phyloP scores from a whole-genome alignment of 2,888 invertebrate species.

The Ornithoptera alexandrae region DNA sequence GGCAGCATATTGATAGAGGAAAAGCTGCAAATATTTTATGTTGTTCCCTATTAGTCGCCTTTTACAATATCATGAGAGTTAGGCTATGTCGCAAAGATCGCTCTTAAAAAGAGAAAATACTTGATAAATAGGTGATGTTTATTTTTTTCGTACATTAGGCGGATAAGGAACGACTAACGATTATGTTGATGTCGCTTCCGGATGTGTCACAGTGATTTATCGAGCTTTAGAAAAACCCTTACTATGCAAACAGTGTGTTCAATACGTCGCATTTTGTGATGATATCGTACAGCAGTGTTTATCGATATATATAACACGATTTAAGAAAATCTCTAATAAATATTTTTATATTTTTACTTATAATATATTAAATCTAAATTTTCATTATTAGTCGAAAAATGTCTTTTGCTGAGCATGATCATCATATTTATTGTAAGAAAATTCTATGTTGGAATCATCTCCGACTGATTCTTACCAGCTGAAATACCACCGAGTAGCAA shows the following conservation, averaged over 20 bases:
- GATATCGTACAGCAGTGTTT: not conserved
- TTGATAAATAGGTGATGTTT: not conserved
- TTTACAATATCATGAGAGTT: too few species aligned
- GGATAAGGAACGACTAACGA: constrained; percentile 58
- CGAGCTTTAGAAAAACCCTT: constrained; percentile 34
- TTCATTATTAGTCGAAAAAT: too few species aligned
- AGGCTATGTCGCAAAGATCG: too few species aligned
- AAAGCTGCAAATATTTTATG: not conserved
- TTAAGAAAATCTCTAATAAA: not conserved
- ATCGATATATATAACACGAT: not conserved
- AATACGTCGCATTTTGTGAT: not conserved
- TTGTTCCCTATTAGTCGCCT: too few species aligned
- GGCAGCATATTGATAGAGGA: not conserved
- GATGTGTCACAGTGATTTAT: constrained; percentile 68
- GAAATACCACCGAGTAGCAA: too few species aligned
- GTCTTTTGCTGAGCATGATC: too few species aligned
- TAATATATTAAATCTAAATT: too few species aligned
- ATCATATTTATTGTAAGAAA: too few species aligned
- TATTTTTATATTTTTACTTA: too few species aligned
- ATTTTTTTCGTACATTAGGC: constrained; percentile 38
- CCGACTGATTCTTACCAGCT: too few species aligned
- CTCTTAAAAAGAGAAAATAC: not conserved
- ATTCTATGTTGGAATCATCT: too few species aligned
- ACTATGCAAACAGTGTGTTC: constrained; percentile 15
- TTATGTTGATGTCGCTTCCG: constrained; percentile 55